Evolutionary conservation across 2,797 vertebrate genomes (phyloP), one percentile per base, ranked within the genome.

Genomic region (Clarias fuscus): DNA sequence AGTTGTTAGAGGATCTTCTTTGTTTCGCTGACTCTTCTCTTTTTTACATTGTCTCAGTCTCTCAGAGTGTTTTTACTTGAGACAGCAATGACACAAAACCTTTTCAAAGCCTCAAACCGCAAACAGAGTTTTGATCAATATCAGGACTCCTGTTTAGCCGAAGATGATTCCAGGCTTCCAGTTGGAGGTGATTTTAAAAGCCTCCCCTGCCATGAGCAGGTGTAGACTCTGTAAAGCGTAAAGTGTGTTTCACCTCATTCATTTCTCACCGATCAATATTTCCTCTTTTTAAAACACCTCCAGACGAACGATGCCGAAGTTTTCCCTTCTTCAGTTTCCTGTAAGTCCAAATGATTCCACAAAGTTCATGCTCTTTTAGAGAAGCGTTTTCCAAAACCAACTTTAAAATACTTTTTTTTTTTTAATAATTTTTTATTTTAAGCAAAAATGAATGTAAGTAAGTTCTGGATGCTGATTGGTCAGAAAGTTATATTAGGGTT

Each of bases 181-280:
- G 79, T 53, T 78, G 73, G 73, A 64, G 72, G 81, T 77, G 48
- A 33, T 83, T 76, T 76, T 48, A 86, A 78, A 83, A 61, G 72
- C 62, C 30, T 37, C 22, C 72, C 77, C 64, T 18, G 24, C 85
- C 24, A n/a, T 27, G 61, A 75, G 79, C 59, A 27, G 22, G 61
- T 67, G 75, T 18, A 53, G 59, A 64, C 11, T 0, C 59, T 27
- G 15, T 22, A 27, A 83, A 68, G 48, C 0, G 8, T 48, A 11
- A 48, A 48, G 48, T 81, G 43, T 48, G 76, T 62, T 58, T 56
- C 8, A 3, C 58, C 58, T 65, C 68, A 33, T 61, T 72, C n/a
- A 48, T 80, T 80, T 70, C 75, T n/a, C 15, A 0, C 48, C 53
- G 30, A 43, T 80, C 76, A 8, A 71, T 85, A 77, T 33, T 24